Evolutionary conservation across 1,140 invertebrate species (phyloP).

Genomic region (Drosophila watanabei): DNA sequence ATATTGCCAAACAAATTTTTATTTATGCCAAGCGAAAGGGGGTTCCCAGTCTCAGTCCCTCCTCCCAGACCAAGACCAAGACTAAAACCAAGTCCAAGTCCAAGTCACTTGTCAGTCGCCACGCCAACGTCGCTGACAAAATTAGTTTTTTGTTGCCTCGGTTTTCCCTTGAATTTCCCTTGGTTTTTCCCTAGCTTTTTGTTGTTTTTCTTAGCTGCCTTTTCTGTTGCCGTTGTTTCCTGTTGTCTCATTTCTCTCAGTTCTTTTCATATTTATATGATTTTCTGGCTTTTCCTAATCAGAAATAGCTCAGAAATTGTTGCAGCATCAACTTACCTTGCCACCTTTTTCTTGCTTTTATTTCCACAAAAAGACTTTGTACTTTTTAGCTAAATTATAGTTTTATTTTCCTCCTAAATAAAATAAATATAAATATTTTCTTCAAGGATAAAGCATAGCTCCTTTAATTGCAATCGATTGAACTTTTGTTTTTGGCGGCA

Average conservation of each 20-base stretch:
- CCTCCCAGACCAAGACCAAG: neutral
- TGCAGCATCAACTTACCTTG: neutral
- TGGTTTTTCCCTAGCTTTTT: constrained; percentile 3
- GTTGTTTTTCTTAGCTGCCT: neutral
- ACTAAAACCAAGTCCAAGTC: constrained; percentile 2
- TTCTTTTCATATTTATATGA: constrained; percentile 2
- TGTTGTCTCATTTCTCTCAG: neutral
- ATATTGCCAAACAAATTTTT: constrained; percentile 82
- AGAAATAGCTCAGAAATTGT: neutral
- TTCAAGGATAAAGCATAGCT: neutral
- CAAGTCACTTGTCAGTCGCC: constrained; percentile 71
- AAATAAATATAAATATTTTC: neutral
- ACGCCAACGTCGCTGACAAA: constrained; percentile 63
- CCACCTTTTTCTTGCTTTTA: neutral
- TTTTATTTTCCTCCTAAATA: neutral
- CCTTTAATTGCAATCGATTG: constrained; percentile 10
- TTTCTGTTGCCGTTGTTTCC: too few species aligned
- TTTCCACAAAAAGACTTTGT: neutral
- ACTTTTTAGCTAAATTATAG: neutral
- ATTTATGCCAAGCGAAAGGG: constrained; percentile 64
- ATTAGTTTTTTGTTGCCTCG: constrained; percentile 57
- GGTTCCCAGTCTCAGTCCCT: too few species aligned
- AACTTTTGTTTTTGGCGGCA: constrained; percentile 14
- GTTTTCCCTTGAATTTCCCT: neutral
- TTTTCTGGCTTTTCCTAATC: neutral